Evolutionary conservation across 2,113 vertebrate genomes (phyloP).

Genomic region (Thymallus thymallus): DNA sequence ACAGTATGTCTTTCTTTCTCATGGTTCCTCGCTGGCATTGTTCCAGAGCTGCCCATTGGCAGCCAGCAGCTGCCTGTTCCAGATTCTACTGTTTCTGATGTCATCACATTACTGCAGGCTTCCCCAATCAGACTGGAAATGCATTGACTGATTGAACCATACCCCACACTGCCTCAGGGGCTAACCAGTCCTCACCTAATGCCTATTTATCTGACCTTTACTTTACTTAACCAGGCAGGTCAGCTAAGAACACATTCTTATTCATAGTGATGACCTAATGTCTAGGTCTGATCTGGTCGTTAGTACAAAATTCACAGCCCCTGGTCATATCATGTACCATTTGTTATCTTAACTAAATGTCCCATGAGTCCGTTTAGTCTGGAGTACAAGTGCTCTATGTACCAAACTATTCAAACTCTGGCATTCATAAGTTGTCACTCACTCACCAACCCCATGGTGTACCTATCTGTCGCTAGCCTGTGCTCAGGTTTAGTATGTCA

Average conservation of each 20-base stretch:
- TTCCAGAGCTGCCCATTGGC: slow-evolving; percentile 15
- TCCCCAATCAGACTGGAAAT: slow-evolving; percentile 27
- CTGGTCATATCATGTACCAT: background rate
- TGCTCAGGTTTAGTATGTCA: slow-evolving; percentile 14
- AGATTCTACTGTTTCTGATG: slow-evolving; percentile 30
- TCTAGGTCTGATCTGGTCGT: no score
- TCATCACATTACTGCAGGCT: slow-evolving; percentile 27
- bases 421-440: slow-evolving; percentile 1
- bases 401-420: background rate
- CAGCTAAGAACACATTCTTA: no score
- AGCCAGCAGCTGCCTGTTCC: slow-evolving; percentile 22
- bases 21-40: slow-evolving; percentile 15
- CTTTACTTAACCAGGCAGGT: no score
- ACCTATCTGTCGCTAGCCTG: background rate
- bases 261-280: no score
- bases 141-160: background rate
- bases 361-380: background rate
- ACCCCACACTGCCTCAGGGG: background rate
- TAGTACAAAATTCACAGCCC: no score
- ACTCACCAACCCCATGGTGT: background rate
- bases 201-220: background rate
- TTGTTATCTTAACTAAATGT: background rate
- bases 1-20: slow-evolving; percentile 16
- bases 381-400: background rate
- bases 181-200: background rate